A percentile compares a stretch with the other conserved stretches of the same genome.
Evolutionary conservation across 2,113 vertebrate genomes (phyloP).

Genomic region (Chascanopsetta lugubris): DNA sequence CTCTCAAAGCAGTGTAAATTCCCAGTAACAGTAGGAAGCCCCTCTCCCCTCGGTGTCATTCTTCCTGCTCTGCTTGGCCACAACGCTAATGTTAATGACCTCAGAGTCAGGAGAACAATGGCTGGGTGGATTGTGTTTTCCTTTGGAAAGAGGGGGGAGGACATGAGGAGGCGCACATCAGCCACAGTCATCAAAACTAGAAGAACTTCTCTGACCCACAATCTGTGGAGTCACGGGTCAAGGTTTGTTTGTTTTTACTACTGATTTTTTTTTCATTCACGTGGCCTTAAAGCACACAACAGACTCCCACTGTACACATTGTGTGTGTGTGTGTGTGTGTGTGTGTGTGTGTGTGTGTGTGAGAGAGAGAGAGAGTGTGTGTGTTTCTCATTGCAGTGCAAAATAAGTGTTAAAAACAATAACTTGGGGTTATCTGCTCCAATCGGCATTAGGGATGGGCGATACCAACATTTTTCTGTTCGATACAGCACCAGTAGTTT

Average conservation of each 20-base stretch:
- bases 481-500: no score
- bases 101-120: constrained; percentile 54
- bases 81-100: constrained; percentile 41
- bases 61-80: constrained; percentile 19
- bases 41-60: constrained; percentile 9
- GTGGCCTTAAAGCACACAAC: no score
- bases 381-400: no score
- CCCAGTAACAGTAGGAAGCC: constrained; percentile 33
- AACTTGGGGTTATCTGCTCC: no score
- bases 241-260: neutral
- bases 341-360: no score
- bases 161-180: constrained; percentile 9
- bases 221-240: neutral
- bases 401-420: no score
- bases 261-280: no score
- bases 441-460: no score
- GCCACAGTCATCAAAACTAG: neutral
- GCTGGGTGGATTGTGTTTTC: constrained; percentile 33
- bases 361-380: no score
- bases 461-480: no score
- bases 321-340: no score
- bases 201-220: neutral
- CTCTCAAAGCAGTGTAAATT: constrained; percentile 4
- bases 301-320: no score
- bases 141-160: constrained; percentile 33